Base-by-base conservation (phyloP, 1,140 invertebrate genomes). In the Lepidostoma basale region DNA sequence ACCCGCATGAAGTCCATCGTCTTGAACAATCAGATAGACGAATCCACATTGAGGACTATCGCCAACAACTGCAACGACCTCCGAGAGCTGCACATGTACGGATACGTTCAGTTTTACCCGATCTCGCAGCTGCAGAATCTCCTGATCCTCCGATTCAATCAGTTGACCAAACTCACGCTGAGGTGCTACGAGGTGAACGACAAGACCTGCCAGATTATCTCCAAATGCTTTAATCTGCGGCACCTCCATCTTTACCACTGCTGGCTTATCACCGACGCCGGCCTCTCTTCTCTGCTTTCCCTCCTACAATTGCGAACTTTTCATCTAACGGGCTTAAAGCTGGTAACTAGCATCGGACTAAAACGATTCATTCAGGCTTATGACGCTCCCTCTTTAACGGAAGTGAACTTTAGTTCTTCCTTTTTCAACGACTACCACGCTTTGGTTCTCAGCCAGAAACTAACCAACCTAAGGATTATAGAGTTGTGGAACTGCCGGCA, bases 361-460 rank as follows among this genome's bases (percentile, higher is more conserved):
- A 22, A 25, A 26, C 52, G 40, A 3, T 68, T 68, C 26, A 58
- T 71, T 25, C 18, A 26, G 3, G n/a, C 40, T 18, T 36, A 64
- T 23, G 56, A 60, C n/a, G 45, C 23, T 40, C 26, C 36, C 20
- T 22, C 16, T 18, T 49, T 71, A 28, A 40, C 52, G 1, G 65
- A 71, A 42, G 20, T 71, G 14, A 71, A 71, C 49, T 59, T 71
- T 20, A 71, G 69, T 45, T 67, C 49, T 12, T 64, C 69, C n/a
- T 16, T 30, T 5, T 67, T 71, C 28, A 59, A 60, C 9, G 65
- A 71, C 28, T 12, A 39, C 16, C 62, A 62, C 12, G 69, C 60
- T 18, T 28, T 59, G 5, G 9, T 25, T 1, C 23, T 71, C 10
- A 36, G 40, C 26, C 18, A 42, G 10, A 64, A 59, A 49, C 22